phyloP scores from a whole-genome alignment of 2,888 invertebrate species.

The Mesorhabditis sp. region DNA sequence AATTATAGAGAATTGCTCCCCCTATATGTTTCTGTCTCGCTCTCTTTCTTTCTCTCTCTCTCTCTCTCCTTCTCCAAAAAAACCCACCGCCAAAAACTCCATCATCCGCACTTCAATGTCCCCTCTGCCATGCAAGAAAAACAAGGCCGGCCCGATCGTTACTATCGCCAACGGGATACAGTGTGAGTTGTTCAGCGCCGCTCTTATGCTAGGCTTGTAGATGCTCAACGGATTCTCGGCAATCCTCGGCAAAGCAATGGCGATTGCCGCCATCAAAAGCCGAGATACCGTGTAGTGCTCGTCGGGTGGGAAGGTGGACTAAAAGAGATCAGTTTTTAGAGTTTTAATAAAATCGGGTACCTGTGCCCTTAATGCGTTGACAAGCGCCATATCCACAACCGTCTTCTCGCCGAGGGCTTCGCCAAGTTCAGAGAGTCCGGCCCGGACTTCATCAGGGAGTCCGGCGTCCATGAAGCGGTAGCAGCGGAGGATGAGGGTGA shows the following conservation, averaged over 20 bases:
- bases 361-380: slow-evolving; percentile 81
- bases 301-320: slow-evolving; percentile 20
- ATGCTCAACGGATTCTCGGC: slow-evolving; percentile 80
- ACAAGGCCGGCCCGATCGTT: slow-evolving; percentile 90
- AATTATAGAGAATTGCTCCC: background rate
- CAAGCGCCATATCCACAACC: slow-evolving; percentile 89
- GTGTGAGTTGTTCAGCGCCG: slow-evolving; percentile 82
- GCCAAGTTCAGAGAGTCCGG: slow-evolving; percentile 76
- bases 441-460: slow-evolving; percentile 53
- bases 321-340: background rate
- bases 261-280: slow-evolving; percentile 94
- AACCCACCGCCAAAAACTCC: slow-evolving; percentile 74
- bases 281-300: slow-evolving; percentile 71
- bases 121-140: slow-evolving; percentile 88
- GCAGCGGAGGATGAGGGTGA: no score
- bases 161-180: slow-evolving; percentile 95
- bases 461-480: no score
- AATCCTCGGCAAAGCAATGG: slow-evolving; percentile 90
- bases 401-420: slow-evolving; percentile 89
- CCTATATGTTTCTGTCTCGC: no score
- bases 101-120: slow-evolving; percentile 97
- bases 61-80: no score
- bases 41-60: no score
- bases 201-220: slow-evolving; percentile 30
- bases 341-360: slow-evolving; percentile 9